Evolutionary conservation across 1,140 invertebrate species (phyloP).

Genomic region (Chlorops oryzae): DNA sequence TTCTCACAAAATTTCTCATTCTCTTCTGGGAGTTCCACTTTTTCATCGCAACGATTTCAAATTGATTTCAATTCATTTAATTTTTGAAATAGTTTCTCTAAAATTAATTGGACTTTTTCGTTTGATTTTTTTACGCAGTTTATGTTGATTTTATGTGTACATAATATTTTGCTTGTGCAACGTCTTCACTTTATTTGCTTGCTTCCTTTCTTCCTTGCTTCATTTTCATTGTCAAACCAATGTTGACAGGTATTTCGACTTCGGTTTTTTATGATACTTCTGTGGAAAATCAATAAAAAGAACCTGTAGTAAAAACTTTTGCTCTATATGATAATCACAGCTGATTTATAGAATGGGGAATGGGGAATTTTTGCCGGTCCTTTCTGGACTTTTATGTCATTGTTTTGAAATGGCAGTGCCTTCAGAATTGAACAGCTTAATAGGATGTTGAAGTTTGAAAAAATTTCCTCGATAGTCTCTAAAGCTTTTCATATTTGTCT

Average conservation of each 20-base stretch:
- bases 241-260: neutral
- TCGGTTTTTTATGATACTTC: no score
- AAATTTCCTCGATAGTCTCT: no score
- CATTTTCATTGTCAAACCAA: neutral
- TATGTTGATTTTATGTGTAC: neutral
- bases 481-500: no score
- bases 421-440: no score
- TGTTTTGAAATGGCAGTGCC: no score
- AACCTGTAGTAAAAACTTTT: slow-evolving; percentile 17
- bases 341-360: no score
- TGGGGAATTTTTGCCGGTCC: no score
- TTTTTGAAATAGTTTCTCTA: slow-evolving; percentile 3
- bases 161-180: neutral
- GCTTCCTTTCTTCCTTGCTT: neutral
- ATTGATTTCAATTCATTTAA: slow-evolving; percentile 1
- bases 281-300: slow-evolving; percentile 19
- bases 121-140: neutral
- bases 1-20: neutral
- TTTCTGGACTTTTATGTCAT: no score
- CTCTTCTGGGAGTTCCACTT: slow-evolving; percentile 3
- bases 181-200: neutral
- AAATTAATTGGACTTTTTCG: neutral
- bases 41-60: slow-evolving; percentile 4
- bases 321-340: no score
- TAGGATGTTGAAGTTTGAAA: no score